phyloP scores from a whole-genome alignment of 2,888 invertebrate genomes.

The Chrysodeixis includens region DNA sequence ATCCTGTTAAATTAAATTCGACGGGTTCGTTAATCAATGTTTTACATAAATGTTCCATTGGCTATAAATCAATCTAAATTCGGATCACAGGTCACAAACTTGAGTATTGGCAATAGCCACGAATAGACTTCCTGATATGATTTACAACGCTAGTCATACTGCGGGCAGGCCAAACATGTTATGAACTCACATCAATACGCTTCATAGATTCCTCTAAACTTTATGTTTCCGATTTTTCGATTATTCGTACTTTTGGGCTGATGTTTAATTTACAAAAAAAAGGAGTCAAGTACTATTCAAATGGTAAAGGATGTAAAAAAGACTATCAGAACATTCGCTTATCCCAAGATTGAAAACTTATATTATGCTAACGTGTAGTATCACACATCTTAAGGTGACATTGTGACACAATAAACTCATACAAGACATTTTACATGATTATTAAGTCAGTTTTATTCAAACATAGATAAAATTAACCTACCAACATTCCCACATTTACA shows the following conservation, averaged over 20 bases:
- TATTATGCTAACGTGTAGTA: too few species aligned
- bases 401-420: too few species aligned
- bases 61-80: conserved; percentile 48
- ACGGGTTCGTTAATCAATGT: conserved; percentile 14
- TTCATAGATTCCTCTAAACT: neutral
- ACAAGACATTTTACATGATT: neutral
- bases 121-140: conserved; percentile 54
- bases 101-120: conserved; percentile 44
- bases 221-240: too few species aligned
- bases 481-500: neutral
- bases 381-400: too few species aligned
- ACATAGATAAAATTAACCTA: neutral
- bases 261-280: too few species aligned
- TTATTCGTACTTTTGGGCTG: too few species aligned
- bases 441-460: conserved; percentile 1
- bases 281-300: too few species aligned
- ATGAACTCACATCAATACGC: neutral
- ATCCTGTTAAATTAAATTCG: conserved; percentile 16
- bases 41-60: conserved; percentile 32
- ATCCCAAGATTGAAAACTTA: too few species aligned
- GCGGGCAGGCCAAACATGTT: conserved; percentile 21
- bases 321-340: too few species aligned
- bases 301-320: too few species aligned
- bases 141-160: conserved; percentile 39
- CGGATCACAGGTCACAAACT: conserved; percentile 37